phyloP scores from a whole-genome alignment of 2,888 invertebrate species.

The Apamea anceps region DNA sequence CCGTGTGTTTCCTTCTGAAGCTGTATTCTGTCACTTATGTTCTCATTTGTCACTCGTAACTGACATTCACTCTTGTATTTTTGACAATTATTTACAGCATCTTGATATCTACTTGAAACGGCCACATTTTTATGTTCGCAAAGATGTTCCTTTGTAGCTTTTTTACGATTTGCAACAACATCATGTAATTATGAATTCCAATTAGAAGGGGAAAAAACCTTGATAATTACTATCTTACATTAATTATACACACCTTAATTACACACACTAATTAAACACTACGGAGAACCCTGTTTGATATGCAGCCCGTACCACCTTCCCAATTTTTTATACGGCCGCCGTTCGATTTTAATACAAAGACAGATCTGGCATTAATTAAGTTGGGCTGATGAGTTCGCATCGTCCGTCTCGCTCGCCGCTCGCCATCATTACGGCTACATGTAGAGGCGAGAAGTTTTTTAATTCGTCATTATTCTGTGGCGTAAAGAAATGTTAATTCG shows the following conservation, averaged over 20 bases:
- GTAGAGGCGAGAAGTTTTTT: conserved; percentile 89
- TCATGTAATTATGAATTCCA: conserved; percentile 41
- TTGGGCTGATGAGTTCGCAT: conserved; percentile 87
- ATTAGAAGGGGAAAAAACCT: conserved; percentile 36
- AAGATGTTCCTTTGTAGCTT: conserved; percentile 2
- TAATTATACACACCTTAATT: conserved; percentile 62
- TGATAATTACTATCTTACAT: conserved; percentile 43
- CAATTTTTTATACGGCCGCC: conserved; percentile 70
- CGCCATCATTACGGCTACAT: conserved; percentile 88
- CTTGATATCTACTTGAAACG: conserved; percentile 12
- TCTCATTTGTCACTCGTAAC: conserved; percentile 59
- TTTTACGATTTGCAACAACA: conserved; percentile 17
- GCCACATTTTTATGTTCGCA: conserved; percentile 1
- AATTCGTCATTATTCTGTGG: conserved; percentile 90
- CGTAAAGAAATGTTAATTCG: conserved; percentile 91
- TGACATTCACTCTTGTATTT: conserved; percentile 41
- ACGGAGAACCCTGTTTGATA: conserved; percentile 70
- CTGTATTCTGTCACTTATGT: conserved; percentile 64
- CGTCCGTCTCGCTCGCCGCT: conserved; percentile 79
- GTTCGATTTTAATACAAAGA: conserved; percentile 89
- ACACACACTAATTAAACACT: conserved; percentile 59
- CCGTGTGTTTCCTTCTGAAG: conserved; percentile 65
- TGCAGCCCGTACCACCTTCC: conserved; percentile 64
- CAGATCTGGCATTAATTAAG: conserved; percentile 90
- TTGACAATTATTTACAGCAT: conserved; percentile 30